Base-by-base conservation (phyloP, 1,140 invertebrate species). In the Medauroidea extradentata region DNA sequence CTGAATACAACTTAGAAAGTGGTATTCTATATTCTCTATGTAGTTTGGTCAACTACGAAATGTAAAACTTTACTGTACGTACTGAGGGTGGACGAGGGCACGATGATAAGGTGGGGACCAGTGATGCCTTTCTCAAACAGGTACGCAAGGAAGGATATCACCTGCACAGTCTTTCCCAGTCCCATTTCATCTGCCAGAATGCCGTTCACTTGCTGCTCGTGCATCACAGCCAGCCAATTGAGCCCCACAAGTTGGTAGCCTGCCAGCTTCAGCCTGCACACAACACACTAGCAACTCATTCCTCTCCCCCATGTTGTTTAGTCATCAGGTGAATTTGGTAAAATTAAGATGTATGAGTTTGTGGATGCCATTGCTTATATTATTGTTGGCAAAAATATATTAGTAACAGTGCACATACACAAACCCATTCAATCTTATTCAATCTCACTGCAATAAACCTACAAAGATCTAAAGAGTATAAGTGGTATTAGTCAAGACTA, bases 141-240 rank as follows among this genome's bases (percentile, higher is more conserved):
- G 71, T 95, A 87, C 0, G 93, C 90, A 4, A 96, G 78, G 74
- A 97, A 96, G 1, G 94, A 83, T 62, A 92, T 91, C 16, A 92
- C 84, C 75, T 97, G 94, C 54, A 96, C 85, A 0, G 94, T 96
- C 78, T 96, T 96, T 1, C 93, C 94, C 81, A 83, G 74, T 34
- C 94, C 93, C 92, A 93, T 93, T 75, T 92, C 90, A 71, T 92
- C 89, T 0, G 94, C 94, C 53, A 98, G 77, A 65, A 98, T 97
- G n/a, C 91, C 93, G 74, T 96, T 97, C 2, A 98, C 83, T 27
- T 90, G 84, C 64, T 95, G 90, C 24, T 86, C 82, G 69, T 96
- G 89, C 79, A 98, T 86, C 2, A 97, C 85, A 0, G 87, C 84
- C 0, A 98, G 75, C 95, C 95, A 98, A 73, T 97, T 97, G 0